Evolutionary conservation across 2,888 invertebrate species (phyloP), one percentile per base, ranked within the genome.

Genomic region (Drosophila merina): DNA sequence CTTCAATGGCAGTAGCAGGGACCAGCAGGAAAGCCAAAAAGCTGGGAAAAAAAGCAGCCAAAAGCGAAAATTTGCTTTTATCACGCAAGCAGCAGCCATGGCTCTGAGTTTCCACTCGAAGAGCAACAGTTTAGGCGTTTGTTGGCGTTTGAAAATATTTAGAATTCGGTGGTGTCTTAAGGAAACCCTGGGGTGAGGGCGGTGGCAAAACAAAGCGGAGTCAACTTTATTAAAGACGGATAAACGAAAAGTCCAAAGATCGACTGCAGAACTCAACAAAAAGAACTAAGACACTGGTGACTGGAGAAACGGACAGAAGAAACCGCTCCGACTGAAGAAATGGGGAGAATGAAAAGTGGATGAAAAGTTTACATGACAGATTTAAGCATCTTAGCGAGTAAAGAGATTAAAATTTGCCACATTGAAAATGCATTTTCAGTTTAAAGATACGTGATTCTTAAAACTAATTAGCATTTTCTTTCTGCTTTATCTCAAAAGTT

Each of bases 361-460:
- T 52, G 60, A 66, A 76, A 88, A 88, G 86, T 86, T 88, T 88
- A 86, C 88, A 88, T 79, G 77, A 79, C 77, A 76, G 86, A 86
- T 80, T 86, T 88, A 88, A 87, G 75, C 74, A 85, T 87, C 87
- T 86, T 82, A 88, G 87, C 74, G 78, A 85, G 74, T 80, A 80
- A 80, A 72, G 36, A 12, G 36, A 36, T 36, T 36, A 36, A 12
- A 36, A 12, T 36, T 36, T 36, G n/a, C 5, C 36, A 36, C 36
- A 36, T 36, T 5, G 6, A 36, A 6, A 36, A 36, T 36, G 36
- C 6, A 36, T 12, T 36, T 4, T 36, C 6, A 36, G 5, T n/a
- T 9, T 1, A 0, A 10, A 3, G 33, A 33, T 10, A 10, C 3
- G 3, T 4, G 9, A 10, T 33, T 33, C 4, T 4, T 12, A 10